Conservation (phyloP, 2,113 vertebrate species). For the Cricetomys ansorgei region DNA sequence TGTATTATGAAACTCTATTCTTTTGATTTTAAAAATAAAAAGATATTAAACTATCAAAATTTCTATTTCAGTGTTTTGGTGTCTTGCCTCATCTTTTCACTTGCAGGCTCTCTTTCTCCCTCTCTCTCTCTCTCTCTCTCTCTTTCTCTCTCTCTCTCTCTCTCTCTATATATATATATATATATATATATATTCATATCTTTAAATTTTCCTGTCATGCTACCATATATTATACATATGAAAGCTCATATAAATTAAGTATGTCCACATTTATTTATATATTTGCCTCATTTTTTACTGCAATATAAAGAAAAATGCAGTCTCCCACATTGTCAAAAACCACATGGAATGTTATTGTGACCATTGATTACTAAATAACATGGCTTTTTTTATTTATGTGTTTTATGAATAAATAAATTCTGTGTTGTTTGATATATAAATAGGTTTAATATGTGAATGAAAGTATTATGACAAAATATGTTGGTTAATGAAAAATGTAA, state of each 20-base stretch:
- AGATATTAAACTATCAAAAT: background rate
- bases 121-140: no score
- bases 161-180: no score
- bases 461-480: background rate
- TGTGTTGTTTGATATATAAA: background rate
- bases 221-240: background rate
- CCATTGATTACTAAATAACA: background rate
- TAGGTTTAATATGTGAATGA: background rate
- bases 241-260: background rate
- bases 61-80: background rate
- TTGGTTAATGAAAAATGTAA: background rate
- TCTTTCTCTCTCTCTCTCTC: no score
- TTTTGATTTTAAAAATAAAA: constrained; percentile 8
- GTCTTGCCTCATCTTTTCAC: background rate
- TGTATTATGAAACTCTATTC: background rate
- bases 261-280: background rate
- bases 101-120: no score
- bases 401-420: background rate
- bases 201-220: background rate
- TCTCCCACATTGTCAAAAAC: background rate
- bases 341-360: background rate
- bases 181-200: background rate
- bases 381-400: background rate
- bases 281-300: background rate
- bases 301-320: background rate